Evolutionary conservation across 2,888 invertebrate species (phyloP).

Genomic region (Hermaeophaga mercurialis): DNA sequence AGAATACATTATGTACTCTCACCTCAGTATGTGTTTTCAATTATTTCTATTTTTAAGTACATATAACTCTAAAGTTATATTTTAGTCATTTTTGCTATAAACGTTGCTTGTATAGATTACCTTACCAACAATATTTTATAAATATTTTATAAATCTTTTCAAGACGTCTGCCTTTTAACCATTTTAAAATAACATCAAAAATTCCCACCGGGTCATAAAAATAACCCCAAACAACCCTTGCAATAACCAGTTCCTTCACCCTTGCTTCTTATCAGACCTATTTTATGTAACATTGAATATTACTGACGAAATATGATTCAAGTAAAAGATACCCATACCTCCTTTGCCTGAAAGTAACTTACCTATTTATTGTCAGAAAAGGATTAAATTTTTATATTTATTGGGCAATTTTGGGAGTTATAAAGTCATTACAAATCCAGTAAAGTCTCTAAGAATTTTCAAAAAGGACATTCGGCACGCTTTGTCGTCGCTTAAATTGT

Average conservation of each 20-base stretch:
- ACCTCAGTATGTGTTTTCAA: too few species aligned
- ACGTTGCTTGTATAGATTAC: too few species aligned
- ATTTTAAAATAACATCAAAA: too few species aligned
- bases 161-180: too few species aligned
- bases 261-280: background rate
- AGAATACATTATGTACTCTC: too few species aligned
- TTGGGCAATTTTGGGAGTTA: constrained; percentile 7
- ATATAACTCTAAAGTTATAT: too few species aligned
- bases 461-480: constrained; percentile 6
- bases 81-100: too few species aligned
- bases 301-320: constrained; percentile 5
- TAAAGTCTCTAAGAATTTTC: background rate
- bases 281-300: constrained; percentile 6
- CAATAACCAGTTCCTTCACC: constrained; percentile 3
- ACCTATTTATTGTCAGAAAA: background rate
- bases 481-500: constrained; percentile 1
- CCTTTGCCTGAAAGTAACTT: background rate
- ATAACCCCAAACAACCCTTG: background rate
- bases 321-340: background rate
- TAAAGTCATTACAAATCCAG: constrained; percentile 7
- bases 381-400: constrained; percentile 12
- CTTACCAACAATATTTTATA: too few species aligned
- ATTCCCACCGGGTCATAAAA: too few species aligned
- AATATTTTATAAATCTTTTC: too few species aligned
- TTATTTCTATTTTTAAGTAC: too few species aligned